Evolutionary conservation across 2,888 invertebrate species (phyloP).

Genomic region (Apamea monoglypha): DNA sequence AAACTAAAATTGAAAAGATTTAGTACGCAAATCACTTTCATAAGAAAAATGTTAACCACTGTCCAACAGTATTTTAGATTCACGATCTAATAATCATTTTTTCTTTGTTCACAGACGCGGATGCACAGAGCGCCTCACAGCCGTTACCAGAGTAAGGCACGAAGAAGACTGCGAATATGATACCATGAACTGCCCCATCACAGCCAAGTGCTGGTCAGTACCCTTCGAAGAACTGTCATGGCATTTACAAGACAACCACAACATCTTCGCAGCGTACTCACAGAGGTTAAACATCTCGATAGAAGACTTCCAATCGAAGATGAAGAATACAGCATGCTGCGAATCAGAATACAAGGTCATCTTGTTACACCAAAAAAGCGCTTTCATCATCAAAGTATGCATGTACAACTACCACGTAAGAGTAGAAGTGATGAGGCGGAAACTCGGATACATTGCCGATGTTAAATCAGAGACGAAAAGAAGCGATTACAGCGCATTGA

Average conservation of each 20-base stretch:
- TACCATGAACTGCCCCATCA: constrained; percentile 86
- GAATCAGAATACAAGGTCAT: constrained; percentile 88
- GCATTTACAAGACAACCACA: constrained; percentile 84
- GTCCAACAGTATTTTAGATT: not conserved
- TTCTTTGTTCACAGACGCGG: constrained; percentile 84
- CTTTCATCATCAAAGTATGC: constrained; percentile 88
- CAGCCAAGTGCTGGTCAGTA: constrained; percentile 84
- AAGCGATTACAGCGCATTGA: constrained; percentile 86
- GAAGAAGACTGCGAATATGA: constrained; percentile 87
- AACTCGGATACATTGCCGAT: constrained; percentile 85
- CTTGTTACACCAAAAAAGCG: constrained; percentile 85
- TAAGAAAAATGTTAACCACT: not conserved
- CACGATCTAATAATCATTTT: constrained; percentile 21
- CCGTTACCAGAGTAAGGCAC: constrained; percentile 82
- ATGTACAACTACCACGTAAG: constrained; percentile 88
- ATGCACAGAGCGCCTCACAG: constrained; percentile 85
- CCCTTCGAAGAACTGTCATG: constrained; percentile 85
- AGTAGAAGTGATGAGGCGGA: constrained; percentile 87
- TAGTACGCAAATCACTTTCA: not conserved
- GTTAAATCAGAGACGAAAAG: constrained; percentile 82
- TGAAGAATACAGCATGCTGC: constrained; percentile 87
- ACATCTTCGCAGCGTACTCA: constrained; percentile 87
- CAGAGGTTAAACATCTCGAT: constrained; percentile 88
- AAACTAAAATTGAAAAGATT: not conserved
- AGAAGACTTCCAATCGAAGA: constrained; percentile 87